Percentiles rank a stretch among this genome's conserved stretches.
phyloP scores from a whole-genome alignment of 2,888 invertebrate species.

The Chrysolina americana region DNA sequence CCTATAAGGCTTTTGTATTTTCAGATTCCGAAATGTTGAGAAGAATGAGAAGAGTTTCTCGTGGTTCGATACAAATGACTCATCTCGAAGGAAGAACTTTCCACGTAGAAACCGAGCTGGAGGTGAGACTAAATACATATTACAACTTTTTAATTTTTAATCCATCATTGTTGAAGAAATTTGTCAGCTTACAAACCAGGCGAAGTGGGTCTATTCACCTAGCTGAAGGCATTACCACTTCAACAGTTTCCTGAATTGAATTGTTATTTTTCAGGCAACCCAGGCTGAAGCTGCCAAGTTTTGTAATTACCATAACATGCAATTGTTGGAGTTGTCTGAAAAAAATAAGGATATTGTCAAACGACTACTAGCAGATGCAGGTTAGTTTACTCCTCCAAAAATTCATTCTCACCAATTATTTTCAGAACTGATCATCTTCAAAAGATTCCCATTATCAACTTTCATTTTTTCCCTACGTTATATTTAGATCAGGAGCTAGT shows the following conservation, averaged over 20 bases:
- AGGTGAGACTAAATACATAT: background rate
- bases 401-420: too few relatives aligned
- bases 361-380: background rate
- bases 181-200: too few relatives aligned
- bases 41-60: background rate
- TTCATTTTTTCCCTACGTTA: too few relatives aligned
- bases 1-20: background rate
- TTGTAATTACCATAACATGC: conserved; percentile 7
- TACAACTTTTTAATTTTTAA: background rate
- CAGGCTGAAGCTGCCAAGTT: background rate
- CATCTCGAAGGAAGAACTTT: conserved; percentile 15
- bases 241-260: too few relatives aligned
- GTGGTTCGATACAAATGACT: background rate
- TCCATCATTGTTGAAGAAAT: background rate
- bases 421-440: too few relatives aligned
- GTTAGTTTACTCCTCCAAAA: background rate
- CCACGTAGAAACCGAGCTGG: background rate
- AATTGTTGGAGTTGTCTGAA: background rate
- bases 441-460: too few relatives aligned
- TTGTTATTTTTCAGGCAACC: background rate
- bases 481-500: too few relatives aligned
- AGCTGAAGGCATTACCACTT: too few relatives aligned
- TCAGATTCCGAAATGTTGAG: background rate
- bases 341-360: background rate
- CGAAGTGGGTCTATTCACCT: too few relatives aligned